phyloP scores from a whole-genome alignment of 2,888 invertebrate species.

The Hirtodrosophila alboralis region DNA sequence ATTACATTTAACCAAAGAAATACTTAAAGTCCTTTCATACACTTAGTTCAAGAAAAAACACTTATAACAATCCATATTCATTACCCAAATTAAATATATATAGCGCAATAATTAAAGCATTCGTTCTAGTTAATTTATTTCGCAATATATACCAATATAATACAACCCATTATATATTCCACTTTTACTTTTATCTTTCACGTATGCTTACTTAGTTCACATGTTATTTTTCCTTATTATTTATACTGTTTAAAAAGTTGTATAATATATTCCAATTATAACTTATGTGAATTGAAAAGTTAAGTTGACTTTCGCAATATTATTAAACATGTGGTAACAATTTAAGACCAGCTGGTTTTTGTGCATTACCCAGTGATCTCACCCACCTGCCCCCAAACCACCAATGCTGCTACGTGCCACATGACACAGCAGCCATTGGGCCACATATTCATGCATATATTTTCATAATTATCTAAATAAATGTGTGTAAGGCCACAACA shows the following conservation, averaged over 20 bases:
- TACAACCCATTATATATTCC: background rate
- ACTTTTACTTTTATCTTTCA: background rate
- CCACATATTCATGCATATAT: constrained; percentile 55
- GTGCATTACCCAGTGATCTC: constrained; percentile 4
- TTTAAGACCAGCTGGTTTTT: constrained; percentile 26
- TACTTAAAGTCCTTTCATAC: too few species aligned
- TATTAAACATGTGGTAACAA: constrained; percentile 21
- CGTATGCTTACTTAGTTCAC: too few species aligned
- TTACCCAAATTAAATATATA: too few species aligned
- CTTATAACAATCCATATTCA: too few species aligned
- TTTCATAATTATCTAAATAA: constrained; percentile 73
- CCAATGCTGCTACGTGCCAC: constrained; percentile 38
- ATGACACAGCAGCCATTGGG: constrained; percentile 33
- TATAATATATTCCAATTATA: constrained; percentile 8
- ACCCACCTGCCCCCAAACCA: constrained; percentile 10
- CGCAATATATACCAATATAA: too few species aligned
- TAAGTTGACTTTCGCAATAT: constrained; percentile 20
- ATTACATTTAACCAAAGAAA: too few species aligned
- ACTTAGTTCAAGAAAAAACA: too few species aligned
- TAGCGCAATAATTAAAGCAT: background rate
- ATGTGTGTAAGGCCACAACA: constrained; percentile 61
- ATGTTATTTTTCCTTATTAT: background rate
- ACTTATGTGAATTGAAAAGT: constrained; percentile 34
- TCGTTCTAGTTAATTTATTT: too few species aligned
- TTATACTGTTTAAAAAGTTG: constrained; percentile 8